Evolutionary conservation across 2,797 vertebrate genomes (phyloP), one percentile per base, ranked within the genome.

Genomic region (Myripristis jacobus): DNA sequence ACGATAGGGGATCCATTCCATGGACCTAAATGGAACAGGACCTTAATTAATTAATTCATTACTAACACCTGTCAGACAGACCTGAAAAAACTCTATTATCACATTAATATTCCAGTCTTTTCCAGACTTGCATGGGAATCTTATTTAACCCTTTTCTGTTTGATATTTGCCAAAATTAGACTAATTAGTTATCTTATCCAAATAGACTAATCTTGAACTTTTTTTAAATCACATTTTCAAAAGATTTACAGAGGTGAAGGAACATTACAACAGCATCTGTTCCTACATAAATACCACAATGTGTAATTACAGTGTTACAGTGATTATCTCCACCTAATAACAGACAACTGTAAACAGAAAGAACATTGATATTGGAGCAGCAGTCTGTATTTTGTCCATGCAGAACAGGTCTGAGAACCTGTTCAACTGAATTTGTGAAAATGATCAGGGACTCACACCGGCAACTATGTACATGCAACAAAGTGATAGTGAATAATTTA

Each of bases 401-500:
- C 38, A n/a, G 29, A 84, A 75, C 65, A 71, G 53, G 66, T 68
- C 25, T 47, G 24, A 60, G 12, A 90, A 87, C 75, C 81, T 81
- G 75, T 57, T 85, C 16, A 46, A 75, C 59, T 46, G 38, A 76
- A 74, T 58, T 41, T 38, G 64, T 46, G 58, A 43, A 67, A 70
- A 8, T 8, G 10, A 13, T 36, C 13, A 2, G 44, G 3, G 21
- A 21, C 12, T 10, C 21, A 67, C 50, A 52, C 53, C 52, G 27
- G 2, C 15, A 29, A 31, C n/a, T 25, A 31, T 18, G 44, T 50
- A 3, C 22, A 44, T 3, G 6, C 9, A 11, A 3, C 6, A 29
- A 24, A 51, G 6, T 6, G 0, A 4, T 4, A 25, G 34, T 19
- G 6, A 9, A n/a, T 21, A 11, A 29, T 15, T 9, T 8, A 8